Percentiles rank a stretch among this genome's conserved stretches.
Conservation (phyloP, 2,113 vertebrate species). For the Raja brachyura region DNA sequence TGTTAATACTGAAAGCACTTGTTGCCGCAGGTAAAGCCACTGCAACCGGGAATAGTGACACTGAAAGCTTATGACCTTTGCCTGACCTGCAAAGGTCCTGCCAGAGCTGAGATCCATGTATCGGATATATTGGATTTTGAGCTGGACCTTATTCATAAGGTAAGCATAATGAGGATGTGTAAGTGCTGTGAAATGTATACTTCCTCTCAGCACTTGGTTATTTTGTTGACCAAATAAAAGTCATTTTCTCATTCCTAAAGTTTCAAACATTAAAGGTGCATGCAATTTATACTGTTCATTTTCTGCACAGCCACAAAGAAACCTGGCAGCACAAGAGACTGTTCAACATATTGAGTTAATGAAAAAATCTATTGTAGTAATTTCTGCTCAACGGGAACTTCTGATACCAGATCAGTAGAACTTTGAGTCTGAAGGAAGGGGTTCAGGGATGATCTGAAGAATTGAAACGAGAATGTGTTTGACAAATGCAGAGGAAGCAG, state of each 20-base stretch:
- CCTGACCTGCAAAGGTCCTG: conserved; percentile 50
- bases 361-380: neutral
- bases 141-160: conserved; percentile 57
- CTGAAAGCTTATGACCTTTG: conserved; percentile 57
- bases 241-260: neutral
- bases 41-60: conserved; percentile 49
- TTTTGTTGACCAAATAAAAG: neutral
- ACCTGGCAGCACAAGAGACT: too few relatives aligned
- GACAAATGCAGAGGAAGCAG: neutral
- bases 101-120: conserved; percentile 45
- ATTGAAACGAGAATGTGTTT: neutral
- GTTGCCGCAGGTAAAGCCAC: conserved; percentile 50
- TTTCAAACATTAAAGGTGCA: neutral
- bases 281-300: neutral
- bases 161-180: conserved; percentile 38
- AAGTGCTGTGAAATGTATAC: neutral
- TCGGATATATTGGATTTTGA: conserved; percentile 56
- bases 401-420: neutral
- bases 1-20: neutral
- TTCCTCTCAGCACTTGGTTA: neutral
- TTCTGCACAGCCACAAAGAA: neutral
- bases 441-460: neutral
- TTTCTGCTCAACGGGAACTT: neutral
- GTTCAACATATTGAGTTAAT: too few relatives aligned
- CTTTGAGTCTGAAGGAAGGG: neutral